These are phyloP conservation scores for Margaritifera margaritifera DNA, from an alignment of 2,888 invertebrate genomes.

Conservation along the genomic window DNA sequence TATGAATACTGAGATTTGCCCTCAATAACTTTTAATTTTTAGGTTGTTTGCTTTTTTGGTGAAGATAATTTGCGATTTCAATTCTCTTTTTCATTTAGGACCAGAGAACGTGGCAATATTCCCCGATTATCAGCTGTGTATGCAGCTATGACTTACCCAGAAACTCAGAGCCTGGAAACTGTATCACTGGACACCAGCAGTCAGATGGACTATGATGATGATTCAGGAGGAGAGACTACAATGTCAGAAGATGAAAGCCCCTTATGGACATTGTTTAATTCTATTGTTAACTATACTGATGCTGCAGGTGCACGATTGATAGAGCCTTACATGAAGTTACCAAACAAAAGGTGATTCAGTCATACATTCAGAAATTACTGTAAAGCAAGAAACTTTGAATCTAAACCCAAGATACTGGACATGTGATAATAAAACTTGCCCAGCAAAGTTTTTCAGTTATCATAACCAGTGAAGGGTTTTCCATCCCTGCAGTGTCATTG, in stretches of 20 bases:
- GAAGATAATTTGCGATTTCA: slow-evolving; percentile 1
- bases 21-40: neutral
- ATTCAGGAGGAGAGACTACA: slow-evolving; percentile 70
- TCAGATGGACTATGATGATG: slow-evolving; percentile 71
- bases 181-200: slow-evolving; percentile 25
- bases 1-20: neutral
- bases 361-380: neutral
- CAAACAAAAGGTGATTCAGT: slow-evolving; percentile 77
- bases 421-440: no score
- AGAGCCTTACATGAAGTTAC: slow-evolving; percentile 94
- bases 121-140: slow-evolving; percentile 60
- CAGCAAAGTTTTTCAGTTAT: no score
- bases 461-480: no score
- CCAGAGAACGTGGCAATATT: slow-evolving; percentile 38
- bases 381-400: neutral
- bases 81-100: slow-evolving; percentile 7
- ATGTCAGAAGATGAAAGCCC: slow-evolving; percentile 76
- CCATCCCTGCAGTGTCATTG: no score
- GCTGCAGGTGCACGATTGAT: slow-evolving; percentile 84
- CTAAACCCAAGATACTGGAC: no score
- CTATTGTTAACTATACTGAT: slow-evolving; percentile 77
- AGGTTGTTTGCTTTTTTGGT: neutral
- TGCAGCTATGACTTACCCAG: slow-evolving; percentile 53
- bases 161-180: slow-evolving; percentile 27
- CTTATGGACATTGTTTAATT: slow-evolving; percentile 89